Evolutionary conservation across 2,888 invertebrate genomes (phyloP), one percentile per base, ranked within the genome.

Genomic region (Plebejus melissa): DNA sequence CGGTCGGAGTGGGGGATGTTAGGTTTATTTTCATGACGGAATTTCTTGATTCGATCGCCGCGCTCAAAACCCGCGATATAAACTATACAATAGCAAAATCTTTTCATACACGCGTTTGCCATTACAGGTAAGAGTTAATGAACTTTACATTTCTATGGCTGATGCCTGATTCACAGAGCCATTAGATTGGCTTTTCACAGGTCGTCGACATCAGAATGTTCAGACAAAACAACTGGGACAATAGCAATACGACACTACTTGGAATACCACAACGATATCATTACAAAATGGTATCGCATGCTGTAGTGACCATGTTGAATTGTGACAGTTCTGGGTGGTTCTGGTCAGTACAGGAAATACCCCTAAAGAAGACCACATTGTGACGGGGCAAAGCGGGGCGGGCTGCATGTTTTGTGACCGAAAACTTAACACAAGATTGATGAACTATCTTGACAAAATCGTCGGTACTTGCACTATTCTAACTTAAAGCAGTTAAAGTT

Each of bases 181-280:
- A 69, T 81, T 80, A 82, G 80, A 82, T 81, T 75, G 77, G 76
- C 89, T 89, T 90, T 90, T 89, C 89, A 82, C 82, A 85, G 90
- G 86, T 90, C 88, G 83, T 82, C 84, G 88, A 83, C 85, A 80
- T 89, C 91, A 91, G 91, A 91, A 91, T 90, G 86, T 89, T 89
- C 85, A 85, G 87, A 91, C 90, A 91, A 91, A 88, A 90, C 86
- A 84, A 82, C 81, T 81, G 84, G 80, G 82, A 89, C 89, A 89
- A 90, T 87, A 83, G 84, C 81, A 85, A 83, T 79, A 81, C 83
- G 82, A 82, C 81, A 82, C 79, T 78, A 79, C 80, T 80, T 80
- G 78, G 77, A 80, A 79, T 76, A 76, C 80, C 80, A 77, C 80
- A 79, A 79, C 76, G 80, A 77, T 78, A 80, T 79, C 78, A 70